Conservation (phyloP, 64 coral and sea anemone genomes). For the Pocillopora verrucosa region DNA sequence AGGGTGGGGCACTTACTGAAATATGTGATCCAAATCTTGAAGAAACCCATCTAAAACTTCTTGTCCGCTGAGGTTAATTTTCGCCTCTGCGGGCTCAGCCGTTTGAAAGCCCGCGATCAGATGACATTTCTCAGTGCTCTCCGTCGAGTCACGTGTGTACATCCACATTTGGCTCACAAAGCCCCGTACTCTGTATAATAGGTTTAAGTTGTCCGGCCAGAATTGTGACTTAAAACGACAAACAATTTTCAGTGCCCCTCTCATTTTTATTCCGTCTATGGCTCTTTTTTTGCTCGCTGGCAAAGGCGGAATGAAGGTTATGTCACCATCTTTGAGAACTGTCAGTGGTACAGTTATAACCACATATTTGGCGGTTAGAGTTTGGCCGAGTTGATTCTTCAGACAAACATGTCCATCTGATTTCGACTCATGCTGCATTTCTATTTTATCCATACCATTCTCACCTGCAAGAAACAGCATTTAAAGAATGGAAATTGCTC, state of each 20-base stretch:
- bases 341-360: conserved; percentile 87
- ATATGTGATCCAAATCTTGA: conserved; percentile 79
- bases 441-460: too few relatives aligned
- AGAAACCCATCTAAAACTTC: conserved; percentile 75
- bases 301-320: conserved; percentile 72
- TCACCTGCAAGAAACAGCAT: not conserved
- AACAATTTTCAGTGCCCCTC: conserved; percentile 88
- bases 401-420: conserved; percentile 25
- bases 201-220: conserved; percentile 50
- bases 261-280: conserved; percentile 77
- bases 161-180: conserved; percentile 95
- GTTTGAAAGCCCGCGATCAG: conserved; percentile 80
- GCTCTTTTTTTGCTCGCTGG: conserved; percentile 61
- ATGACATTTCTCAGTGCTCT: conserved; percentile 67
- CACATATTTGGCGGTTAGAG: conserved; percentile 44
- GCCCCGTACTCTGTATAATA: conserved; percentile 31
- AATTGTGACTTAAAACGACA: conserved; percentile 79
- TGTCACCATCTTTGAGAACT: conserved; percentile 85
- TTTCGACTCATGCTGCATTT: not conserved
- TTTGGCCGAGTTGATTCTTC: conserved; percentile 69
- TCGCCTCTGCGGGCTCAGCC: conserved; percentile 66
- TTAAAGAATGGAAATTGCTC: too few relatives aligned
- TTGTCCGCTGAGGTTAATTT: conserved; percentile 57
- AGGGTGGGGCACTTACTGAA: conserved; percentile 51
- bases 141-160: conserved; percentile 64